Evolutionary conservation across 2,113 vertebrate genomes (phyloP).

Genomic region (Toxotes jaculatrix): DNA sequence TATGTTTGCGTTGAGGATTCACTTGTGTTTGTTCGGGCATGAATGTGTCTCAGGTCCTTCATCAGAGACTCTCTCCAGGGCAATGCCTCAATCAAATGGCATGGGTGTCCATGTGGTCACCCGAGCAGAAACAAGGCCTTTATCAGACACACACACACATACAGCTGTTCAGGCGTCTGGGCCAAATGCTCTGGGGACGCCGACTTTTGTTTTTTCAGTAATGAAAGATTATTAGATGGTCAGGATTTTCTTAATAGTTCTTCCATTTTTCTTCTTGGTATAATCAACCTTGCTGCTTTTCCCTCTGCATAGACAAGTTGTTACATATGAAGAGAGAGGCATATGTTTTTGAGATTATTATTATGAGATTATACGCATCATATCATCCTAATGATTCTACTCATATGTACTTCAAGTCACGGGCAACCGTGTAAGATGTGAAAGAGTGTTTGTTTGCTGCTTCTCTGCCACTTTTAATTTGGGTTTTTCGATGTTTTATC

Average conservation of each 20-base stretch:
- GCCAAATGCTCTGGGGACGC: conserved; percentile 35
- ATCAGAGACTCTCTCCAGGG: conserved; percentile 45
- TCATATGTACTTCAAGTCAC: too few species aligned
- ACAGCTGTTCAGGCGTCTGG: conserved; percentile 16
- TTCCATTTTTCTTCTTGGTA: background rate
- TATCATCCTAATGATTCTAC: too few species aligned
- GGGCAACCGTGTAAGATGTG: too few species aligned
- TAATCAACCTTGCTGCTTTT: background rate
- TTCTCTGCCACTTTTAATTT: too few species aligned
- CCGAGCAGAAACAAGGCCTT: conserved; percentile 46
- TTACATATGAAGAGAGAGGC: background rate
- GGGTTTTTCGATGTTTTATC: too few species aligned
- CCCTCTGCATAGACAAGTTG: background rate
- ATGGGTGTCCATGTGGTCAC: conserved; percentile 45
- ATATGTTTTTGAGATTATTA: background rate
- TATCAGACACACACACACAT: conserved; percentile 36
- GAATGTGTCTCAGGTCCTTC: conserved; percentile 23
- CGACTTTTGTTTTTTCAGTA: conserved; percentile 19
- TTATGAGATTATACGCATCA: background rate
- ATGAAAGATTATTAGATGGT: conserved; percentile 44
- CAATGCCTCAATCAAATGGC: conserved; percentile 59
- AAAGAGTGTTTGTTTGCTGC: too few species aligned
- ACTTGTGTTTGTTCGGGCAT: conserved; percentile 8
- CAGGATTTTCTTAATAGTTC: conserved; percentile 18
- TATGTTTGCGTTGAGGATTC: conserved; percentile 8